A percentile compares a stretch with the other conserved stretches of the same genome.
Conservation (phyloP, 2,888 invertebrate genomes). For the Conus canariensis region DNA sequence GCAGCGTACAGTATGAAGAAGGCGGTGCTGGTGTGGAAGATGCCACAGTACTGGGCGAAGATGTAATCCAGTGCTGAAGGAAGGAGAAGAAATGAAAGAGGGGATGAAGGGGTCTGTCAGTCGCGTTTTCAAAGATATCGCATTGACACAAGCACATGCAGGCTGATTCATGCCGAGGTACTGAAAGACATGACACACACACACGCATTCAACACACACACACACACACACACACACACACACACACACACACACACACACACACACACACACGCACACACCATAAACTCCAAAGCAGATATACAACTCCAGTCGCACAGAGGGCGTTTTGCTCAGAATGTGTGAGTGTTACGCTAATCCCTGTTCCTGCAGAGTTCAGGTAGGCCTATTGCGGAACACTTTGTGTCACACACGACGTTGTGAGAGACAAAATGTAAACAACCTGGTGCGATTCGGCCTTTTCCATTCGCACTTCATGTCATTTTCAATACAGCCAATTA, state of each 20-base stretch:
- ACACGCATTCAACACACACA: slow-evolving; percentile 41
- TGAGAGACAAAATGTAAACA: too few species aligned
- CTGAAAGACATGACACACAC: not conserved
- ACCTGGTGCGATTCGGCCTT: too few species aligned
- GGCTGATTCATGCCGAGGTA: not conserved
- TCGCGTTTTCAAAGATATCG: slow-evolving; percentile 4
- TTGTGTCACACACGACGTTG: too few species aligned
- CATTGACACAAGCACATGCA: not conserved
- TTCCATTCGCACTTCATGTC: too few species aligned
- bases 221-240: slow-evolving; percentile 41
- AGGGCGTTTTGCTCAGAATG: too few species aligned
- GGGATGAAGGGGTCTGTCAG: not conserved
- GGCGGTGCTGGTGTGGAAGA: slow-evolving; percentile 77
- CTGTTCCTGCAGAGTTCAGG: too few species aligned
- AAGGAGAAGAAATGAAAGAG: slow-evolving; percentile 51
- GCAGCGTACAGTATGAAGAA: slow-evolving; percentile 78
- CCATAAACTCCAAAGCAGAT: too few species aligned
- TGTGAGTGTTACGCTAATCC: too few species aligned
- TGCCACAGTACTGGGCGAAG: slow-evolving; percentile 80
- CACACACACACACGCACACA: not conserved
- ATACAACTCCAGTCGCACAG: too few species aligned
- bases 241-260: slow-evolving; percentile 26
- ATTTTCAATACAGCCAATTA: too few species aligned
- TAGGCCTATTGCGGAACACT: too few species aligned
- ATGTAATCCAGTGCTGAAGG: slow-evolving; percentile 20